Evolutionary conservation across 1,140 invertebrate genomes (phyloP), one percentile per base, ranked within the genome.

Genomic region (Lepidotrigona ventralis): DNA sequence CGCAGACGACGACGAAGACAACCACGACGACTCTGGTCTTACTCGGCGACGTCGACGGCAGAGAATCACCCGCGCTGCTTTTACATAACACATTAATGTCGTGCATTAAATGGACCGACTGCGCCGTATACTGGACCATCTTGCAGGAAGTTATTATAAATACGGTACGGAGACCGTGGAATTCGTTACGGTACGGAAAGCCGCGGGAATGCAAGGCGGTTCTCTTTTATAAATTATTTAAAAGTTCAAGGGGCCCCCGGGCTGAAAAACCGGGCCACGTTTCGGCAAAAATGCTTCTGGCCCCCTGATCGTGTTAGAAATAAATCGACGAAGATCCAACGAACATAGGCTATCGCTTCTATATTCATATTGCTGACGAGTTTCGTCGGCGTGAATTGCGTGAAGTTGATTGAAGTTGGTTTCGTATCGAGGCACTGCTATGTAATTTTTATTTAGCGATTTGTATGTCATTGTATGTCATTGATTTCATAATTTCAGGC

Each of bases 81-180:
- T 88, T 88, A 88, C 86, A 87, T 88, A 88, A 88, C 87, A 78
- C 83, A 80, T 87, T 87, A 87, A 87, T 85, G 82, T 79, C 82
- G 82, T 87, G 82, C 85, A 88, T 88, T 85, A 88, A 86, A 77
- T 86, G 78, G 76, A n/a, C 74, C 71, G 77, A 71, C 79, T 54
- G 56, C 70, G 19, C 26, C 11, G 63, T 26, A 82, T 33, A n/a
- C 23, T 54, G 73, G 53, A 75, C 78, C 82, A 58, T 86, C 81
- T 68, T 86, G 51, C 85, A 87, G 86, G 82, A 88, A 88, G 86
- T 87, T 87, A 83, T 86, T 85, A 70, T 66, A 81, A 85, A 74
- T 80, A 66, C 78, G 76, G 77, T 79, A 88, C 82, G 78, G 39
- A 66, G 81, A 68, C n/a, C 70, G 54, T 74, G 70, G 85, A 60